Conservation (phyloP, 2,888 invertebrate species). For the Lissonota sp. region DNA sequence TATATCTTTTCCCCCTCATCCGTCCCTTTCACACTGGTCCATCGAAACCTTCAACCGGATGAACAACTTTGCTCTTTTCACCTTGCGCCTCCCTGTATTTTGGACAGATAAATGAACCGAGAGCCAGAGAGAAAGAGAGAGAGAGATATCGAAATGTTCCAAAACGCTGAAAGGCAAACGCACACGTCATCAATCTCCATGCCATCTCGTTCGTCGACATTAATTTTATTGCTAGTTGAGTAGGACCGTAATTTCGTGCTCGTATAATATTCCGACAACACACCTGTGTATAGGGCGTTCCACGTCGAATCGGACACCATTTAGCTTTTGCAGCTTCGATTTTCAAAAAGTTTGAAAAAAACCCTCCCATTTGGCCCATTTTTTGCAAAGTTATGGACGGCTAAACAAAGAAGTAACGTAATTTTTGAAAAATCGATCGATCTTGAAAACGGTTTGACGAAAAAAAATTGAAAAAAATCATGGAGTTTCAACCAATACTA, state of each 20-base stretch:
- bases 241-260: constrained; percentile 62
- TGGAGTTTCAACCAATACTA: background rate
- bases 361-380: too few species aligned
- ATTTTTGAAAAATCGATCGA: too few species aligned
- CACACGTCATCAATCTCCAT: constrained; percentile 63
- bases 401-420: too few species aligned
- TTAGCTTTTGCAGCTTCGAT: too few species aligned
- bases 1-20: constrained; percentile 24
- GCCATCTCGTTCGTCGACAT: constrained; percentile 64
- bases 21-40: constrained; percentile 30
- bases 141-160: constrained; percentile 25
- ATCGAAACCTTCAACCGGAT: constrained; percentile 56
- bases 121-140: constrained; percentile 27
- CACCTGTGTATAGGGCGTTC: too few species aligned
- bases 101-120: constrained; percentile 5
- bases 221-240: constrained; percentile 66
- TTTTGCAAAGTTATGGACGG: too few species aligned
- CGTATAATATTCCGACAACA: constrained; percentile 54
- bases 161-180: constrained; percentile 17
- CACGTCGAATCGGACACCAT: too few species aligned
- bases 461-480: too few species aligned
- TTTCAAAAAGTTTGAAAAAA: too few species aligned
- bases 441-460: too few species aligned
- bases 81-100: constrained; percentile 34
- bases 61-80: constrained; percentile 61